A percentile compares a stretch with the other conserved stretches of the same genome.
Evolutionary conservation across 2,888 invertebrate genomes (phyloP).

Genomic region (Drosophila anceps): DNA sequence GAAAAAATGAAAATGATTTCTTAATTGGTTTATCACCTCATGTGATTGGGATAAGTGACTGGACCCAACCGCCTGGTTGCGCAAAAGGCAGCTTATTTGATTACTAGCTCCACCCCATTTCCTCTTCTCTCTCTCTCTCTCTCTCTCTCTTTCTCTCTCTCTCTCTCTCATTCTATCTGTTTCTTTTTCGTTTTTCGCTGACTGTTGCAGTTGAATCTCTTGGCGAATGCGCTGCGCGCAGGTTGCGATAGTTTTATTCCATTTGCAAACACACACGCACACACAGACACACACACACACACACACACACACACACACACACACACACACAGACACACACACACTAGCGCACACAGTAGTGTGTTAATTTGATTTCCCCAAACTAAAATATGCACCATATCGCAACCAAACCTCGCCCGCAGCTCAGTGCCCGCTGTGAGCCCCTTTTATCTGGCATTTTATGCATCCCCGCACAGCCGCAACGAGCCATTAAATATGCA

Average conservation of each 20-base stretch:
- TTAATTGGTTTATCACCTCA: slow-evolving; percentile 37
- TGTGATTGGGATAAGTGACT: slow-evolving; percentile 9
- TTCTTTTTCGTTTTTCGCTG: neutral
- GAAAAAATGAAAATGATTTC: slow-evolving; percentile 9
- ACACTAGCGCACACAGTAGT: slow-evolving; percentile 4
- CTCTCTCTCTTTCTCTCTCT: neutral
- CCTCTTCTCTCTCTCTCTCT: too few species aligned
- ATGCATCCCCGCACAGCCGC: slow-evolving; percentile 38
- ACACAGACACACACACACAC: neutral
- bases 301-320: neutral
- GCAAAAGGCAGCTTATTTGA: slow-evolving; percentile 13
- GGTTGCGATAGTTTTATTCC: slow-evolving; percentile 33
- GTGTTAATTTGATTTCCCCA: slow-evolving; percentile 47
- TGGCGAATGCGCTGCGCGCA: slow-evolving; percentile 13
- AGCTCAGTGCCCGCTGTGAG: slow-evolving; percentile 1
- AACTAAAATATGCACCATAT: slow-evolving; percentile 27
- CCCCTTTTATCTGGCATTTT: slow-evolving; percentile 25
- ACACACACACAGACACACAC: neutral
- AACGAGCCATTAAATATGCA: slow-evolving; percentile 65
- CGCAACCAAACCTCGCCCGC: neutral
- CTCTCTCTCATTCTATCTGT: too few species aligned
- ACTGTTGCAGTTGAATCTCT: slow-evolving; percentile 7
- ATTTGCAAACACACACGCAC: slow-evolving; percentile 9
- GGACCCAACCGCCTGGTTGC: slow-evolving; percentile 3
- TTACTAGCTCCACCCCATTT: neutral